Evolutionary conservation across 2,888 invertebrate genomes (phyloP).

Genomic region (Spisula solida): DNA sequence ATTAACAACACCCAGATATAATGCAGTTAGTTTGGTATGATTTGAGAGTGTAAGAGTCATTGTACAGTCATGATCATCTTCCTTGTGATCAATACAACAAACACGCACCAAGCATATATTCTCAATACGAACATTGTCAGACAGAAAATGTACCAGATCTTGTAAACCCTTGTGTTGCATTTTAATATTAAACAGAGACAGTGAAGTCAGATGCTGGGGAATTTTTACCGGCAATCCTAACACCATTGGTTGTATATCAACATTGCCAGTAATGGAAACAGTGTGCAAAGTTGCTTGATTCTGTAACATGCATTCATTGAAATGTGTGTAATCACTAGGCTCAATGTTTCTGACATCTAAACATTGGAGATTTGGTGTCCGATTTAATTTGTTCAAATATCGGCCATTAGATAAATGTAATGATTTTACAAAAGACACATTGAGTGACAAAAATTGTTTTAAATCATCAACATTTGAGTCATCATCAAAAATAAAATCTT

Average conservation of each 20-base stretch:
- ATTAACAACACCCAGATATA: neutral
- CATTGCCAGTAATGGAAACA: neutral
- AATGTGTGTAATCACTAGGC: neutral
- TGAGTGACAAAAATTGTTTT: neutral
- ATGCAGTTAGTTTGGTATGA: neutral
- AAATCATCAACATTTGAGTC: neutral
- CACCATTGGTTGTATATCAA: neutral
- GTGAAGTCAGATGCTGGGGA: neutral
- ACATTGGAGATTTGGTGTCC: neutral
- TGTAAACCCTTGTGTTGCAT: neutral
- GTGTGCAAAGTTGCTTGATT: neutral
- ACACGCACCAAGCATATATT: neutral
- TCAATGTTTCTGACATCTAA: neutral
- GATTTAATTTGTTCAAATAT: neutral
- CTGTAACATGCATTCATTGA: neutral
- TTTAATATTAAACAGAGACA: neutral
- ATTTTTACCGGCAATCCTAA: neutral
- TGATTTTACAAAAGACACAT: neutral
- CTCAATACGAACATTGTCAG: slow-evolving; percentile 3
- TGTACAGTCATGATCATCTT: neutral
- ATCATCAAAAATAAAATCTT: neutral
- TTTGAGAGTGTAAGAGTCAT: neutral
- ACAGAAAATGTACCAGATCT: neutral
- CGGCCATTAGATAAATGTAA: neutral
- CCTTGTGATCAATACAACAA: neutral